phyloP scores from a whole-genome alignment of 1,140 invertebrate species.

The Drosophila ambigua region DNA sequence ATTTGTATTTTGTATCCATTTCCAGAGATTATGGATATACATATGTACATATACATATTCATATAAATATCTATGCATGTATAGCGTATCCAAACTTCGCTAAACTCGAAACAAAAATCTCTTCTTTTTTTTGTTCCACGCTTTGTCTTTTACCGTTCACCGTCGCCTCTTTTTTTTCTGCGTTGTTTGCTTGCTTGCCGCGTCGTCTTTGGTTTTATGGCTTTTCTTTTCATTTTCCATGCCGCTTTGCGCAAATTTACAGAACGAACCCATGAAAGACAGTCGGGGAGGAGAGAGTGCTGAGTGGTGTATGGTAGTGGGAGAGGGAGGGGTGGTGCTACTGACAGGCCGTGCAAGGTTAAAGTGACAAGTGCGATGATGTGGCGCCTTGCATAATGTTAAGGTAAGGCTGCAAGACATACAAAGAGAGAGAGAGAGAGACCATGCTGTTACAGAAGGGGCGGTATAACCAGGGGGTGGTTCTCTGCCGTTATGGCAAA shows the following conservation, averaged over 20 bases:
- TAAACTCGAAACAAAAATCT: not conserved
- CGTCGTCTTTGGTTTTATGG: slow-evolving; percentile 81
- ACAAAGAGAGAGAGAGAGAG: not conserved
- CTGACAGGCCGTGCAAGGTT: slow-evolving; percentile 79
- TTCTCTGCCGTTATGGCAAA: slow-evolving; percentile 54
- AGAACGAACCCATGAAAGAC: slow-evolving; percentile 25
- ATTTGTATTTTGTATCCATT: no score
- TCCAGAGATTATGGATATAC: no score
- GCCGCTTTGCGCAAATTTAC: slow-evolving; percentile 80
- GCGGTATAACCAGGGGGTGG: slow-evolving; percentile 4
- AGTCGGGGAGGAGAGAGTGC: not conserved
- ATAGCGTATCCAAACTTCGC: slow-evolving; percentile 14
- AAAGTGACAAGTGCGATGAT: slow-evolving; percentile 80
- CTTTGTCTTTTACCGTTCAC: slow-evolving; percentile 54
- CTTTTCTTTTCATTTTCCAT: slow-evolving; percentile 82
- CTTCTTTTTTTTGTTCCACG: not conserved
- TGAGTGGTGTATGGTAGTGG: not conserved
- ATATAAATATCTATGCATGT: not conserved
- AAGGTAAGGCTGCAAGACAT: slow-evolving; percentile 51
- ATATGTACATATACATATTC: no score
- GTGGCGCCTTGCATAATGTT: slow-evolving; percentile 75
- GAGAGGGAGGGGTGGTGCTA: slow-evolving; percentile 21
- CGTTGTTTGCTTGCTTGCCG: slow-evolving; percentile 68
- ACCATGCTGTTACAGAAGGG: not conserved
- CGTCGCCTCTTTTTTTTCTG: slow-evolving; percentile 38